Evolutionary conservation across 2,888 invertebrate genomes (phyloP), one percentile per base, ranked within the genome.

Genomic region (Fragum sueziense): DNA sequence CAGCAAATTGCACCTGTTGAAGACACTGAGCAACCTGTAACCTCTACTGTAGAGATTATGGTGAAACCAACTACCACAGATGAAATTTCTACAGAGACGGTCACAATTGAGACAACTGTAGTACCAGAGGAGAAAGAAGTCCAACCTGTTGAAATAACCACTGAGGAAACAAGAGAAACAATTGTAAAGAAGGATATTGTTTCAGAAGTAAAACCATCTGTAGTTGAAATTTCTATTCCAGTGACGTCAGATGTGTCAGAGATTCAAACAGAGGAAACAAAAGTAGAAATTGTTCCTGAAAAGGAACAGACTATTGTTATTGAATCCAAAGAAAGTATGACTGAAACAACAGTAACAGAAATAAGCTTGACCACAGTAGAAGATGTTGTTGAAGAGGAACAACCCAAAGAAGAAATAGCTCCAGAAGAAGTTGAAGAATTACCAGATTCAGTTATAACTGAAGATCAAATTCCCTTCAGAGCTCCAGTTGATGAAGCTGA

Each of bases 401-500:
- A 57, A 25, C 2, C 29, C 17, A 71, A 65, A 52, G 75, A 75
- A 31, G 72, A 83, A 74, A 57, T 71, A 37, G 71, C 70, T 33
- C 67, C 54, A 47, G 74, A 75, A 52, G 79, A 79, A 52, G 33
- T 17, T 25, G 65, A 47, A 1, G 59, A 59, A 54, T 62, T 70
- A 22, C 54, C 70, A 3, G 70, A 70, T 54, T 70, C 70, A 11
- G 54, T 65, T 9, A 74, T 57, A n/a, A 47, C 31, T 31, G 41
- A 27, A 52, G 54, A 29, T 57, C 70, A 54, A 59, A 70, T 25
- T 57, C 74, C 47, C 6, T 65, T 65, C 27, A 41, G 70, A 65
- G 74, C 76, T 4, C 61, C 76, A 51, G 54, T 68, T 20, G 67
- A 54, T 52, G 81, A 86, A 65, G 22, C 70, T 31, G 72, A 76